A percentile compares a stretch with the other conserved stretches of the same genome.
These are phyloP conservation scores for Myopa testacea DNA, from an alignment of 2,888 invertebrate genomes.

Conservation along the genomic window DNA sequence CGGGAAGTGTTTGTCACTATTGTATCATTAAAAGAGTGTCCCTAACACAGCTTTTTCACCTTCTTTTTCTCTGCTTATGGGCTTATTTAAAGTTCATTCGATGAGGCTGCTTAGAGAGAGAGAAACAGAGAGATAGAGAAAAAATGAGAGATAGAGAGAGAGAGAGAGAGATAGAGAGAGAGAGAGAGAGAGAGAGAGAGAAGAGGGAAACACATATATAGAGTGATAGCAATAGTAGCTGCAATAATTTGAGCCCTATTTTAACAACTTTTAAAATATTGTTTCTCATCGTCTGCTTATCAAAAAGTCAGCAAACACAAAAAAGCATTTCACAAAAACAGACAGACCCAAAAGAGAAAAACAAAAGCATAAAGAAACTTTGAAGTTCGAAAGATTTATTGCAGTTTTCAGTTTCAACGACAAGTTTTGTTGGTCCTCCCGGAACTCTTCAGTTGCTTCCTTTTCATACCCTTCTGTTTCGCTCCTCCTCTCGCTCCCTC, in stretches of 20 bases:
- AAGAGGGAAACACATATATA: too few relatives aligned
- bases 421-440: constrained; percentile 24
- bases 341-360: too few relatives aligned
- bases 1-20: too few relatives aligned
- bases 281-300: not conserved
- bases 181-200: too few relatives aligned
- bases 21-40: too few relatives aligned
- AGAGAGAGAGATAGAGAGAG: too few relatives aligned
- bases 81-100: too few relatives aligned
- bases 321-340: not conserved
- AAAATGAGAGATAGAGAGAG: too few relatives aligned
- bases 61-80: too few relatives aligned
- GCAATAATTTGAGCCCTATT: not conserved
- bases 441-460: not conserved
- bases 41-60: too few relatives aligned
- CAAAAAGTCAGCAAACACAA: not conserved
- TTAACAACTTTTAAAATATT: constrained; percentile 2
- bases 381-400: constrained; percentile 40
- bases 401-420: constrained; percentile 41
- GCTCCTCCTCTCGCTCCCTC: not conserved
- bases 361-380: constrained; percentile 15
- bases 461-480: not conserved
- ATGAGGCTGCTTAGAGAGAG: too few relatives aligned
- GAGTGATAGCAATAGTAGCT: not conserved
- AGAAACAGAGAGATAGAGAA: too few relatives aligned